Percentiles rank a stretch among this genome's conserved stretches.
Conservation (phyloP, 2,888 invertebrate species). For the Corythucha ciliata region DNA sequence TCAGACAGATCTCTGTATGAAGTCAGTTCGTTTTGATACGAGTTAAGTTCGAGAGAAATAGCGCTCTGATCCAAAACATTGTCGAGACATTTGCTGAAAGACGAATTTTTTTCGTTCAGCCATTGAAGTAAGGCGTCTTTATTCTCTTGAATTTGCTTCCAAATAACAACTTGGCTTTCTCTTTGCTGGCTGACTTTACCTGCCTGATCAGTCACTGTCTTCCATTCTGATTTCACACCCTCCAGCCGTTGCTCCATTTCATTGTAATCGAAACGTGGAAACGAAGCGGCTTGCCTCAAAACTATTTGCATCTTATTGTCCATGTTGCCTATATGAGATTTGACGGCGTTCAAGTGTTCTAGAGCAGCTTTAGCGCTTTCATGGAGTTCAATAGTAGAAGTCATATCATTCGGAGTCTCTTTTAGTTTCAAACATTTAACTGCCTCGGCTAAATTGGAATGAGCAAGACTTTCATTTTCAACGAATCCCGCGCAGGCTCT, state of each 20-base stretch:
- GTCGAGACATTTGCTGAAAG: conserved; percentile 54
- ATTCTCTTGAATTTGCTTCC: conserved; percentile 83
- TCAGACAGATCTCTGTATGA: conserved; percentile 64
- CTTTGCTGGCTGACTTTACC: conserved; percentile 14
- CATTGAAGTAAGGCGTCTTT: conserved; percentile 75
- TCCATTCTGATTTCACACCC: conserved; percentile 29
- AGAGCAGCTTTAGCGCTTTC: conserved; percentile 66
- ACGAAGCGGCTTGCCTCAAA: conserved; percentile 56
- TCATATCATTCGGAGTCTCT: conserved; percentile 57
- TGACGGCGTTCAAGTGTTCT: conserved; percentile 47
- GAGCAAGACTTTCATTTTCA: conserved; percentile 60
- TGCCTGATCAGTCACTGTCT: conserved; percentile 10
- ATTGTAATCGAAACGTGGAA: conserved; percentile 55
- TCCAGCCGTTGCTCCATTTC: conserved; percentile 42
- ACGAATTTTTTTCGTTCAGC: conserved; percentile 72
- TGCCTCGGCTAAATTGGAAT: conserved; percentile 59
- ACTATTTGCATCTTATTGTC: conserved; percentile 65
- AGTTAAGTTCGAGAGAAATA: conserved; percentile 65
- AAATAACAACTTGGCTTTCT: conserved; percentile 64
- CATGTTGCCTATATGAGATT: conserved; percentile 41
- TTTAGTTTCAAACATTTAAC: conserved; percentile 47
- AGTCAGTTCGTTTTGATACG: conserved; percentile 78
- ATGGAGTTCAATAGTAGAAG: conserved; percentile 51
- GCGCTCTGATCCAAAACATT: conserved; percentile 65
- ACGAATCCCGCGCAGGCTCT: conserved; percentile 65